Evolutionary conservation across 2,113 vertebrate genomes (phyloP), one percentile per base, ranked within the genome.

Genomic region (Corvus cornix): DNA sequence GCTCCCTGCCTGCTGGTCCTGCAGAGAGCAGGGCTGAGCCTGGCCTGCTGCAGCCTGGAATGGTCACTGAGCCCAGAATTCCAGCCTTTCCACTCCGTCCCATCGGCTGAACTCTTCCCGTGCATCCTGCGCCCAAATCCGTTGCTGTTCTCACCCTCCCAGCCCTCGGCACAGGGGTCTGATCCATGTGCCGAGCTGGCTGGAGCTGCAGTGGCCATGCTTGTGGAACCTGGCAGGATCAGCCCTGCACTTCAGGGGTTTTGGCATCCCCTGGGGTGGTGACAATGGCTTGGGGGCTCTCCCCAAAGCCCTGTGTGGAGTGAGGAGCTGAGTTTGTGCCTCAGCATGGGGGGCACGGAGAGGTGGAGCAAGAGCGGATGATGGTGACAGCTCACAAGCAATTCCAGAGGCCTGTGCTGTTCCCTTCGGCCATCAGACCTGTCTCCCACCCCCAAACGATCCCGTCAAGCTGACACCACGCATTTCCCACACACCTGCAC

Each of bases 401-500:
- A 1, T 6, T 28, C 39, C 55, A 28, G 39, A 39, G 46, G 14
- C 11, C 33, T 39, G 55, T 12, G 8, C 55, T 16, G 55, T 1
- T 33, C 46, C 55, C 46, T 53, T 6, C 10, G 59, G 64, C 73
- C 33, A 9, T 23, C 66, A 63, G 41, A 43, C 4, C 23, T 10
- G 13, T 51, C 66, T 75, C 33, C 21, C 35, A 11, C 2, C n/a
- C 41, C 35, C 9, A 4, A 6, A 18, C 1, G 11, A 27, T 56
- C 51, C 51, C 43, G 82, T 55, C 66, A 46, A 12, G 30, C 35
- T 41, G 72, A n/a, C 72, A 86, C 10, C 41, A 18, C 3, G 0
- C 7, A 0, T 35, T 66, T 60, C 46, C 56, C 41, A 51, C 70
- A 23, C 51, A 3, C 26, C n/a, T 2, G 1, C 2, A 0, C 13